Percentiles rank a stretch among this genome's conserved stretches.
Conservation (phyloP, 2,888 invertebrate genomes). For the Philhelius pedissequus region DNA sequence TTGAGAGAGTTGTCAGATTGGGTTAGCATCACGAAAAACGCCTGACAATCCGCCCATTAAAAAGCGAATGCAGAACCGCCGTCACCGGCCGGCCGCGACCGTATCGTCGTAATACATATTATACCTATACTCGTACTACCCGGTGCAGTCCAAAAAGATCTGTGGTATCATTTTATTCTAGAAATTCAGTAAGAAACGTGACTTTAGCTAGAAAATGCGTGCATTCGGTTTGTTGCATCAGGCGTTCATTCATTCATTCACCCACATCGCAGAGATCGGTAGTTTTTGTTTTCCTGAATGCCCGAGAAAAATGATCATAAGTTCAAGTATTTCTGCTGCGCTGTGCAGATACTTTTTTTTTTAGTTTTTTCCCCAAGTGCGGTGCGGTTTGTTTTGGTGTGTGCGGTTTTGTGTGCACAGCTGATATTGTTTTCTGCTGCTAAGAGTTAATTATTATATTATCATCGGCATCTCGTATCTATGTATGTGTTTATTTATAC, state of each 20-base stretch:
- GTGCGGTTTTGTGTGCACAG: slow-evolving; percentile 42
- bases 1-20: not conserved
- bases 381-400: slow-evolving; percentile 26
- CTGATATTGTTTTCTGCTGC: slow-evolving; percentile 22
- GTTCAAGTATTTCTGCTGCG: slow-evolving; percentile 20
- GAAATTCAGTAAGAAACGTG: slow-evolving; percentile 27
- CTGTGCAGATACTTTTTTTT: not conserved
- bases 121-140: too few relatives aligned
- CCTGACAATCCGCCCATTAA: slow-evolving; percentile 29
- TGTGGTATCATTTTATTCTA: not conserved
- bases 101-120: too few relatives aligned
- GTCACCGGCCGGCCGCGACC: too few relatives aligned
- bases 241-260: not conserved
- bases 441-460: slow-evolving; percentile 18
- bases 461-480: not conserved
- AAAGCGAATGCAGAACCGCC: not conserved
- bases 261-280: slow-evolving; percentile 9
- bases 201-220: slow-evolving; percentile 36
- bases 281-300: not conserved
- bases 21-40: slow-evolving; percentile 7
- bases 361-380: not conserved
- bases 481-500: slow-evolving; percentile 31
- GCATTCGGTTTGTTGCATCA: not conserved
- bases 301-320: slow-evolving; percentile 34
- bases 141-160: not conserved